Evolutionary conservation across 2,888 invertebrate genomes (phyloP).

Genomic region (Busseola fusca): DNA sequence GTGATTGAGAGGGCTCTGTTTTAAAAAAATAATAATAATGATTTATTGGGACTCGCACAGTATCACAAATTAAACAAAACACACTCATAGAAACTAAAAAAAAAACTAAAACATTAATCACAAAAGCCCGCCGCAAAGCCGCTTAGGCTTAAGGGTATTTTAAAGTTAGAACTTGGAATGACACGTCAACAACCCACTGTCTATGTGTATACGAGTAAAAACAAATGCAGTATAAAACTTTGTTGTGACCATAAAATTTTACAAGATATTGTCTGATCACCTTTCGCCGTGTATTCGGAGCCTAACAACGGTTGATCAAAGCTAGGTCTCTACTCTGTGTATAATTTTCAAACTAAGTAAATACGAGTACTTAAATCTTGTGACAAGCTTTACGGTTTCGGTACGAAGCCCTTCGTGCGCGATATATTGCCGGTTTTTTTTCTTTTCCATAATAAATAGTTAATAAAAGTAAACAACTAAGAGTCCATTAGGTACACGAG

Average conservation of each 20-base stretch:
- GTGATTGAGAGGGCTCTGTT: neutral
- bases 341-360: too few species aligned
- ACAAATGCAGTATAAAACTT: neutral
- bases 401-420: too few species aligned
- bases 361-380: too few species aligned
- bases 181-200: neutral
- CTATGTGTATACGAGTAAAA: neutral
- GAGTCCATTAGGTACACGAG: constrained; percentile 38
- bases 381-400: too few species aligned
- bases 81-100: neutral
- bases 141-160: too few species aligned
- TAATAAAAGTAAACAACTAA: constrained; percentile 12
- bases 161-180: neutral
- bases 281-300: too few species aligned
- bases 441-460: constrained; percentile 27
- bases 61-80: neutral
- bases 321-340: too few species aligned
- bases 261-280: neutral
- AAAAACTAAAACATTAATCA: neutral
- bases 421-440: too few species aligned
- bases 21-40: neutral
- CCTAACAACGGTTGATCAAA: too few species aligned
- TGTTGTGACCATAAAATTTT: neutral
- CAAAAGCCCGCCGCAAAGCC: too few species aligned
- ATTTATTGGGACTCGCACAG: neutral